Evolutionary conservation across 2,888 invertebrate genomes (phyloP).

Genomic region (Pristionchus maxplancki): DNA sequence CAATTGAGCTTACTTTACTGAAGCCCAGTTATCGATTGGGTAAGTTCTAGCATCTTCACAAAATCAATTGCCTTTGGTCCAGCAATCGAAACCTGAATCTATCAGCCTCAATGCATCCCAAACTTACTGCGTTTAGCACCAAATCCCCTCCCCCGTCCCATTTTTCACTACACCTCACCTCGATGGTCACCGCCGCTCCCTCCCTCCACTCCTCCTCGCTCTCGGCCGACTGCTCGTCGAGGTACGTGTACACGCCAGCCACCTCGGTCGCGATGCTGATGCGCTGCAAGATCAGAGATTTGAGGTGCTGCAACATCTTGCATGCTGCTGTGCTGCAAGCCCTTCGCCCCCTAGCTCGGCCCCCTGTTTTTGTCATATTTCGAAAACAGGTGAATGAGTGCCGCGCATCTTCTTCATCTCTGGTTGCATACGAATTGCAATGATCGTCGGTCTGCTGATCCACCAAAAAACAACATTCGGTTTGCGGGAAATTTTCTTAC

Average conservation of each 20-base stretch:
- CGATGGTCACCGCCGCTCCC: constrained; percentile 45
- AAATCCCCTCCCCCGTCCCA: background rate
- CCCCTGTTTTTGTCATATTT: no score
- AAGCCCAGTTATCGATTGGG: background rate
- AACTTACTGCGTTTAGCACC: background rate
- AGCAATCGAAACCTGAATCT: no score
- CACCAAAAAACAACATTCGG: no score
- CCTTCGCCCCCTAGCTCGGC: no score
- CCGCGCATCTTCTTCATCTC: no score
- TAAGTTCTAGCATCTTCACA: no score
- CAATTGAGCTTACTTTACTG: background rate
- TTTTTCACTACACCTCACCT: background rate
- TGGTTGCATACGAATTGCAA: no score
- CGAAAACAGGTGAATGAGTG: no score
- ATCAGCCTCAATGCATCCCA: no score
- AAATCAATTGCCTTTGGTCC: no score
- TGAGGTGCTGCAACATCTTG: background rate
- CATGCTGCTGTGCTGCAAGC: background rate
- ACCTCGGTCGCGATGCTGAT: constrained; percentile 61
- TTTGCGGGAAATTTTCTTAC: no score
- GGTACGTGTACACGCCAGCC: constrained; percentile 65
- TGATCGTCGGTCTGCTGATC: no score
- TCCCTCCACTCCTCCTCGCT: constrained; percentile 30
- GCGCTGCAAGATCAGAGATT: constrained; percentile 48
- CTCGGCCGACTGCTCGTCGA: constrained; percentile 61